Evolutionary conservation across 2,113 vertebrate species (phyloP), one percentile per base, ranked within the genome.

Genomic region (Chelonoidis abingdonii): DNA sequence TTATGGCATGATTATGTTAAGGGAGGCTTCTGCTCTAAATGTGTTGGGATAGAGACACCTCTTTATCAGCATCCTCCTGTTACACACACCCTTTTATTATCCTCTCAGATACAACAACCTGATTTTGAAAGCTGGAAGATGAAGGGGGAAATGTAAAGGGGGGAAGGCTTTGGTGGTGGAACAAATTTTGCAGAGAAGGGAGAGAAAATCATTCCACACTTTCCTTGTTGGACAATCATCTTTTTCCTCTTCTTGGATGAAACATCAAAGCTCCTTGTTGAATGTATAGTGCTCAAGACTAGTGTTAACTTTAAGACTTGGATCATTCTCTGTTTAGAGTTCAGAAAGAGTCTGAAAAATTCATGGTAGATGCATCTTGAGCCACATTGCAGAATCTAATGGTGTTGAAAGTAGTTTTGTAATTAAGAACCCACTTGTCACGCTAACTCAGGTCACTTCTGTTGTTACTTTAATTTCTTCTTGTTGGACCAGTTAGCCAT

Each of bases 101-200:
- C 57, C 9, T 78, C 69, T 11, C 57, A n/a, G 3, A 35, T 44
- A 21, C 84, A 83, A 56, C 35, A 59, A 90, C 44, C 4, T 54
- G 85, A 62, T 11, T 69, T 27, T 38, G 59, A 84, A 93, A 93
- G 69, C 35, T 75, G 25, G 2, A 3, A 53, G n/a, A 57, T 80
- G 21, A 90, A 80, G 9, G 16, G 35, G 47, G 84, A 87, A 89
- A 53, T 44, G n/a, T 0, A 47, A 49, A 13, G n/a, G 49, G 4
- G 0, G 0, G 24, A 75, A 79, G 6, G 2, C 78, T 83, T 38
- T 80, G 0, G 49, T 22, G 1, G 5, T 21, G 65, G 19, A 72
- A 69, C 65, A 72, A 38, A 21, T 38, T 38, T 19, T n/a, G 19
- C 19, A 5, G 65, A 72, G 9, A 22, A n/a, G 17, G 65, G n/a